Base-by-base conservation (phyloP, 2,888 invertebrate genomes). In the Nasonovia ribisnigri region DNA sequence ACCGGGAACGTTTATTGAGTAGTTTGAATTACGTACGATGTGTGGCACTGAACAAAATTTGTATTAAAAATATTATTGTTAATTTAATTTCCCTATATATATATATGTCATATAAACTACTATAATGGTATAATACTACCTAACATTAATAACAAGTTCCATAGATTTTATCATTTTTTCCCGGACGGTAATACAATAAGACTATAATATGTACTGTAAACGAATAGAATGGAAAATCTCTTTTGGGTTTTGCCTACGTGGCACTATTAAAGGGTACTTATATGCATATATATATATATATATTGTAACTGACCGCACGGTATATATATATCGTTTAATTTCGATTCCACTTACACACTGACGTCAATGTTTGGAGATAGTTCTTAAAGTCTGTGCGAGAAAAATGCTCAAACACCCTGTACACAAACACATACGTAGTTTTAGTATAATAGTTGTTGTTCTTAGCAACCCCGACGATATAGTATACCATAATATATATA, bases 391-490 rank as follows among this genome's bases (percentile, higher is more conserved):
- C 6, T 77, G 36, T 20, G 36, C 8, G 36, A 20, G 20, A 6
- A 36, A 77, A 77, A 77, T 20, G 4, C 77, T 77, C 36, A 36
- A 77, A 36, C 36, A 77, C 84, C 43, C 36, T 48, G 29, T 86
- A 46, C 43, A 26, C 26, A 46, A 42, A 29, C 26, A 13, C 46
- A 43, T 84, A 29, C 26, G 43, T 13, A 54, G 24, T 84, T 46
- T 26, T 29, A 84, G 43, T 84, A 84, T 84, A 43, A 86, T 86
- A 86, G 86, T 48, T 48, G 86, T 86, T 46, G 26, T 48, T 86
- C 16, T 46, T 86, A n/a, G 46, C 26, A 86, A 86, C 43, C 43
- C 86, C 43, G n/a, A 46, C 46, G 2, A 86, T 46, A 46, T 29
- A 46, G 16, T 86, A 86, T 6, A 57, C 26, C 84, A 43, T n/a